Evolutionary conservation across 2,888 invertebrate species (phyloP), one percentile per base, ranked within the genome.

Genomic region (Mesorhabditis spiculigera): DNA sequence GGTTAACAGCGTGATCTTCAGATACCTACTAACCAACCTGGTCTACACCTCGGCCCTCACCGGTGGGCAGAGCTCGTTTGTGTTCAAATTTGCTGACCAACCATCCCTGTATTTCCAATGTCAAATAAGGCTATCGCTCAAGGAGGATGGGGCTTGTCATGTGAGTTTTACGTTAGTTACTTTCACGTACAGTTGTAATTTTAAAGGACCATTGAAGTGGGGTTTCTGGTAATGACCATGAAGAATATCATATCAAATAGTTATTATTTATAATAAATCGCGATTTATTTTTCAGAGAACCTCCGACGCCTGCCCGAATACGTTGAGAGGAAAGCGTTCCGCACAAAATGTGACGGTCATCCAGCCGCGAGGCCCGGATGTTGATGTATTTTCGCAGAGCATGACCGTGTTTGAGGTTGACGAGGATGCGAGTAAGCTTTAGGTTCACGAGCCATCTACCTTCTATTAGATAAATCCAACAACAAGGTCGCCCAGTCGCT

Each of bases 41-140:
- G 78, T 79, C n/a, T 84, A 84, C 74, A 74, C 78, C 0, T 69
- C 70, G 16, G 83, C 81, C 66, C 70, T 82, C n/a, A 78, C 75
- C 8, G 82, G 82, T 43, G 82, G 82, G 4, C 82, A 82, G 68
- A 43, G 74, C 8, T 81, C 82, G n/a, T 78, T 79, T 68, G 79
- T 78, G 62, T 84, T 81, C 80, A 84, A 84, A 72, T 84, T 82
- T 66, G 84, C 84, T 10, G 84, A 84, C 66, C 80, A 82, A 65
- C 78, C 81, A 4, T 80, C 81, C 3, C 75, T 84, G 4, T 84
- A 81, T 71, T 84, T 84, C 75, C 80, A 84, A 71, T 84, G 84
- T 66, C 82, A 82, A 68, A 81, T 84, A 43, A 69, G 82, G 61
- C 73, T 84, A 6, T 75, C 77, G 6, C 68, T 81, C 41, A 84